Evolutionary conservation across 2,888 invertebrate species (phyloP).

Genomic region (Leptopilina syphax): DNA sequence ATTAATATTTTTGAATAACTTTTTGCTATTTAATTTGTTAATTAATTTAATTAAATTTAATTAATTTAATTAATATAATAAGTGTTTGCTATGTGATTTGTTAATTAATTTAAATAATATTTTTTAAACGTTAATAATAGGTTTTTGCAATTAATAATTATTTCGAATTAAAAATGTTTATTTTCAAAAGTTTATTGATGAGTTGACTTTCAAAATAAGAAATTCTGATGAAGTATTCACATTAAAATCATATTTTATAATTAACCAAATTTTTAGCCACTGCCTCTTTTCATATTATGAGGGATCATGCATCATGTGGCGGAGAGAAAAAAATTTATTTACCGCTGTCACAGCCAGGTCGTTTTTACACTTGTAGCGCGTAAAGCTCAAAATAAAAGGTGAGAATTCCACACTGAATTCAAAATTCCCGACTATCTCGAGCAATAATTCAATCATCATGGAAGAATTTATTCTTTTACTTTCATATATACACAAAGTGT

Average conservation of each 20-base stretch:
- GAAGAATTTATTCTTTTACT: slow-evolving; percentile 52
- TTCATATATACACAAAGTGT: neutral
- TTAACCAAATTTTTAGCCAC: slow-evolving; percentile 56
- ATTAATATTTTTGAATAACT: no score
- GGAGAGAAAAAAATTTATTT: slow-evolving; percentile 29
- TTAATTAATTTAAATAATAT: no score
- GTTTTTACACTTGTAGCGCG: slow-evolving; percentile 36
- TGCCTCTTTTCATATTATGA: slow-evolving; percentile 53
- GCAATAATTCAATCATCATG: slow-evolving; percentile 65
- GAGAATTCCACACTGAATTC: slow-evolving; percentile 55
- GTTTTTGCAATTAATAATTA: no score
- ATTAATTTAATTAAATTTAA: no score
- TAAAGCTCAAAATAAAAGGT: slow-evolving; percentile 27
- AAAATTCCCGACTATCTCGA: slow-evolving; percentile 59
- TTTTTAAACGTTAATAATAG: no score
- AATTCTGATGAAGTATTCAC: slow-evolving; percentile 42
- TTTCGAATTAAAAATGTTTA: no score
- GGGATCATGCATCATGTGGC: slow-evolving; percentile 49
- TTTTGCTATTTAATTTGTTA: no score
- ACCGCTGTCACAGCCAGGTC: neutral
- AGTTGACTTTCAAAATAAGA: no score
- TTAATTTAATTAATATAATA: no score
- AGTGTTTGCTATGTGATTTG: no score
- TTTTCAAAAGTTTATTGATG: no score
- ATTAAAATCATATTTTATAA: slow-evolving; percentile 61